Percentiles rank a stretch among this genome's conserved stretches.
phyloP scores from a whole-genome alignment of 1,140 invertebrate species.

The Oryctes rhinoceros region DNA sequence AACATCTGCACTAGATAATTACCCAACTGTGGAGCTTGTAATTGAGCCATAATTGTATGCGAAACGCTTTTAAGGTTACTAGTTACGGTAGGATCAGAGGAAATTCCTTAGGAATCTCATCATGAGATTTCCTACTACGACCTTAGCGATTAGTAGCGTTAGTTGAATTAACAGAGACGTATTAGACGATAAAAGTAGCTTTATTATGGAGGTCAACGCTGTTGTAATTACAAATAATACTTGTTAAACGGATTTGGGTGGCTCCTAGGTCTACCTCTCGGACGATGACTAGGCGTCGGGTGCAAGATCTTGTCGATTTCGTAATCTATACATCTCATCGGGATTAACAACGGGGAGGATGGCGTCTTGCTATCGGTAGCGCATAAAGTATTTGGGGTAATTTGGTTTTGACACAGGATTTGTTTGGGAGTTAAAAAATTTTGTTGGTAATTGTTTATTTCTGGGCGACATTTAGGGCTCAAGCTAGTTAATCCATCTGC shows the following conservation, averaged over 20 bases:
- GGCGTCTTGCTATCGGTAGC: not conserved
- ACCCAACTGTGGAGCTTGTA: not conserved
- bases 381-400: not conserved
- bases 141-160: not conserved
- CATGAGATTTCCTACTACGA: not conserved
- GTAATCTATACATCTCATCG: not conserved
- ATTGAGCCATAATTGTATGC: not conserved
- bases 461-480: too few relatives aligned
- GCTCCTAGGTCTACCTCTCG: not conserved
- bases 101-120: not conserved
- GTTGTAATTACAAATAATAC: not conserved
- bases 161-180: not conserved
- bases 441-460: too few relatives aligned
- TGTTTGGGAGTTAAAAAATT: too few relatives aligned
- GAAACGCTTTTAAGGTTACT: not conserved
- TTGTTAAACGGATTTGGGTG: not conserved
- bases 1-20: not conserved
- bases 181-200: too few relatives aligned
- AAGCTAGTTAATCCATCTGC: too few relatives aligned
- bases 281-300: not conserved
- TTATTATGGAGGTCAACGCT: too few relatives aligned
- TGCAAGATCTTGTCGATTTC: not conserved
- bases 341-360: not conserved
- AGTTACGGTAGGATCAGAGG: not conserved
- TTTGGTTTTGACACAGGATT: too few relatives aligned